These are phyloP conservation scores for Steromphala cineraria DNA, from an alignment of 2,888 invertebrate species.

Conservation along the genomic window DNA sequence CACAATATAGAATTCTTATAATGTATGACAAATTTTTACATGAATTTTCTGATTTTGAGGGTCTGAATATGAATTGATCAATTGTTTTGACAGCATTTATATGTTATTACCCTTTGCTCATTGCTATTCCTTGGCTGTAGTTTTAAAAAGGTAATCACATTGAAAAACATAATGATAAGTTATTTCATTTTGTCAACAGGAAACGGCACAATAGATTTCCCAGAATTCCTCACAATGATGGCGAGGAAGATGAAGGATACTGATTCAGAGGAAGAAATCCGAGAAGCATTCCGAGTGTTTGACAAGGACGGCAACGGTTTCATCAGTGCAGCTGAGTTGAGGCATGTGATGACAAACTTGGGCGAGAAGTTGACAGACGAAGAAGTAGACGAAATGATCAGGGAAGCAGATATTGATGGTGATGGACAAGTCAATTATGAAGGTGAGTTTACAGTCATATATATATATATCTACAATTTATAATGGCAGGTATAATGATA, in stretches of 20 bases:
- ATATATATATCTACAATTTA: no score
- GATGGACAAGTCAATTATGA: slow-evolving; percentile 83
- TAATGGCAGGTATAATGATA: no score
- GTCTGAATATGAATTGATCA: no score
- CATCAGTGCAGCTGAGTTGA: slow-evolving; percentile 97
- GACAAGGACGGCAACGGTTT: slow-evolving; percentile 99
- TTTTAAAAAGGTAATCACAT: no score
- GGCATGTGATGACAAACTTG: slow-evolving; percentile 99
- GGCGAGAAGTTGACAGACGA: slow-evolving; percentile 99
- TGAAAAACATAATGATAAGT: no score
- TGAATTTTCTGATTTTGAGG: no score
- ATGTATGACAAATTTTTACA: no score
- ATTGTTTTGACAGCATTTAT: no score
- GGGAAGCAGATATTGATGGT: slow-evolving; percentile 99
- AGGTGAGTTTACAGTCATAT: slow-evolving; percentile 21
- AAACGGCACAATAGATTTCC: slow-evolving; percentile 99
- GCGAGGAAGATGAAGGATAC: slow-evolving; percentile 99
- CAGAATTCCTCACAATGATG: slow-evolving; percentile 99
- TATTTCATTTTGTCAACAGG: slow-evolving; percentile 79
- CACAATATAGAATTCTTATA: no score
- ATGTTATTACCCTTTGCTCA: no score
- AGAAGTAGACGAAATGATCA: slow-evolving; percentile 99
- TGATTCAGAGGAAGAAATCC: slow-evolving; percentile 98
- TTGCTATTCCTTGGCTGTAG: no score
- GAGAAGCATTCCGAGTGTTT: slow-evolving; percentile 97